phyloP scores from a whole-genome alignment of 2,797 vertebrate species.

The Phoebastria nigripes region DNA sequence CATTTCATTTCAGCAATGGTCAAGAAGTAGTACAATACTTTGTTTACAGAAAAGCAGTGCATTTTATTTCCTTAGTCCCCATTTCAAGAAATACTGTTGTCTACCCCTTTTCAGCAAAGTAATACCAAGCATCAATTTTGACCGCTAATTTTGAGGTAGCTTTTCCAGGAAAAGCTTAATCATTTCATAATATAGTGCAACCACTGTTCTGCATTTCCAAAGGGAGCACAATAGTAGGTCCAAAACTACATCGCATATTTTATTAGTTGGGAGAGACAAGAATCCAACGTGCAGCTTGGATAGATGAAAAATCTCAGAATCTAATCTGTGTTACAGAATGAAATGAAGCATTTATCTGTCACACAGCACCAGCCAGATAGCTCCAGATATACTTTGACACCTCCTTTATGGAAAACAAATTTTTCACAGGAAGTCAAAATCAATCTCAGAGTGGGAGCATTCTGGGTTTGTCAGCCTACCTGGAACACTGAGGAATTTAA shows the following conservation, averaged over 20 bases:
- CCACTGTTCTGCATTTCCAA: background rate
- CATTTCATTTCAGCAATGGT: background rate
- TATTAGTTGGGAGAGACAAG: background rate
- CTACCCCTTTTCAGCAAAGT: background rate
- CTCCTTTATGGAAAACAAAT: background rate
- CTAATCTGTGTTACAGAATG: background rate
- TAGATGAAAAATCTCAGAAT: background rate
- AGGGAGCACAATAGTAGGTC: background rate
- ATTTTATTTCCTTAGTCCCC: background rate
- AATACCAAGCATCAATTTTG: background rate
- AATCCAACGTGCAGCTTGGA: background rate
- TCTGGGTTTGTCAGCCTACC: background rate
- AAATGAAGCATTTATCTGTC: background rate
- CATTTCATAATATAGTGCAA: background rate
- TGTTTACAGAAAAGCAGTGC: background rate
- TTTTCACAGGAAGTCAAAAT: conserved; percentile 1
- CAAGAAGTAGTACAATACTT: background rate
- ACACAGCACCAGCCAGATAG: background rate
- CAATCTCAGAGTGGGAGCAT: background rate
- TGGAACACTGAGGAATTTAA: background rate
- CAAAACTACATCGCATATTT: background rate
- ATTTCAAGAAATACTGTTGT: background rate
- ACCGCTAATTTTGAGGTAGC: background rate
- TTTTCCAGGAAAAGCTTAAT: background rate
- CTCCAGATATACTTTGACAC: background rate